phyloP scores from a whole-genome alignment of 92 coral and sea anemone species.

The Epizoanthus rinbou region DNA sequence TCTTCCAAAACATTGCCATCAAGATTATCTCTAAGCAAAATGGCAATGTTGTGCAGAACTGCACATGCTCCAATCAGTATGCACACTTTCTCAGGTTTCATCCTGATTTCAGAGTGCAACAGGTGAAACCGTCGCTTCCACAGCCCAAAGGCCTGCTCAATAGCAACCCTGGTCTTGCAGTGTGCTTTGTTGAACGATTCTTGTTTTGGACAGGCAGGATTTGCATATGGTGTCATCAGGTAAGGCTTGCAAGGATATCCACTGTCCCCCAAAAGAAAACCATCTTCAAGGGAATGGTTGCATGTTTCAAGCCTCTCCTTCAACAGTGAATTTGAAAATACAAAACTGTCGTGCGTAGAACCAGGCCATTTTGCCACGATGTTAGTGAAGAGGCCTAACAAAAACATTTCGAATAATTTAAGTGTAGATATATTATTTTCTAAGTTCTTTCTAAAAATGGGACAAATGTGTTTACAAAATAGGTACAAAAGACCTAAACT shows the following conservation, averaged over 20 bases:
- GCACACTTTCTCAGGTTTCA: slow-evolving; percentile 48
- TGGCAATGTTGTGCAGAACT: slow-evolving; percentile 44
- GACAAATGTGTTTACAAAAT: too few species aligned
- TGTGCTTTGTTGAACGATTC: slow-evolving; percentile 43
- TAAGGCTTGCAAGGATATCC: slow-evolving; percentile 46
- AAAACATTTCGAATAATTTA: too few species aligned
- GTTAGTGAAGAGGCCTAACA: too few species aligned
- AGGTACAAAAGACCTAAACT: too few species aligned
- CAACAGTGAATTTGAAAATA: slow-evolving; percentile 5
- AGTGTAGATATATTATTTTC: too few species aligned
- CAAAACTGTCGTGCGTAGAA: slow-evolving; percentile 39
- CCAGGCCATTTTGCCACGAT: too few species aligned
- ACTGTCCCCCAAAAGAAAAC: slow-evolving; percentile 55
- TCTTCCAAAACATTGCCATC: slow-evolving; percentile 8
- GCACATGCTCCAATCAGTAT: slow-evolving; percentile 40
- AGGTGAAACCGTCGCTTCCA: slow-evolving; percentile 47
- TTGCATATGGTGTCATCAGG: slow-evolving; percentile 42
- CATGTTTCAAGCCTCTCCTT: background rate
- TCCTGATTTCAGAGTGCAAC: slow-evolving; percentile 35
- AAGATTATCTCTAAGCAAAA: slow-evolving; percentile 8
- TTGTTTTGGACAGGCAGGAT: slow-evolving; percentile 32
- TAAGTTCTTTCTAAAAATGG: too few species aligned
- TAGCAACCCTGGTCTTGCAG: slow-evolving; percentile 34
- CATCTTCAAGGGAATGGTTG: slow-evolving; percentile 39
- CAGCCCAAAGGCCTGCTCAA: slow-evolving; percentile 46